Evolutionary conservation across 2,888 invertebrate genomes (phyloP), one percentile per base, ranked within the genome.

Genomic region (Strigamia crassipes): DNA sequence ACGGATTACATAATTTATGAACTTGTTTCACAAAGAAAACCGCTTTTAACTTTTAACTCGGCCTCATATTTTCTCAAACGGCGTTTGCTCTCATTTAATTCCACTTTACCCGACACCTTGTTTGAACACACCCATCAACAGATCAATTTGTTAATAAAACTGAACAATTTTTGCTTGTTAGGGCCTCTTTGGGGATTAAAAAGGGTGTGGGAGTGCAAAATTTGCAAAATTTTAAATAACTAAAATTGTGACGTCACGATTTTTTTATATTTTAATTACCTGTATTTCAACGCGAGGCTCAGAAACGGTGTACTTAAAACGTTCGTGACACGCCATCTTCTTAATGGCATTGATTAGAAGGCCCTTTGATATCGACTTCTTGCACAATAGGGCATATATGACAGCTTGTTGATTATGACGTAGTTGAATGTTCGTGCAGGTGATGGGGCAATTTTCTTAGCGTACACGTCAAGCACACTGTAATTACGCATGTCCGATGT

Each of bases 401-500:
- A 66, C 61, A 66, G 61, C 61, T 66, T 66, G 61, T 21, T 66
- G 61, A 66, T 66, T 66, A 66, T 66, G 61, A 66, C 61, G 61
- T 66, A 66, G 46, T 23, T 23, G 21, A 1, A 18, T 15, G 23
- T 66, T 66, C 61, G 61, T 66, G 61, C 61, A 66, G 61, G 61
- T 66, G 61, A 66, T 66, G 61, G 61, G 61, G 61, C 61, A 66
- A 66, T 66, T 66, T 66, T 66, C 61, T 66, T 66, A 66, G 61
- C 61, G 8, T 23, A 66, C 61, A 66, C 23, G 61, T 66, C 61
- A 66, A 66, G 61, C 18, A 23, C 61, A 66, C 61, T 66, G 61
- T 66, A 66, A 66, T 66, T 66, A 66, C 61, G 23, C 61, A 66
- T 66, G 61, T 66, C 61, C 61, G 61, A 66, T 66, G 61, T 66